phyloP scores from a whole-genome alignment of 2,797 vertebrate genomes.

The Bothrops alternatus region DNA sequence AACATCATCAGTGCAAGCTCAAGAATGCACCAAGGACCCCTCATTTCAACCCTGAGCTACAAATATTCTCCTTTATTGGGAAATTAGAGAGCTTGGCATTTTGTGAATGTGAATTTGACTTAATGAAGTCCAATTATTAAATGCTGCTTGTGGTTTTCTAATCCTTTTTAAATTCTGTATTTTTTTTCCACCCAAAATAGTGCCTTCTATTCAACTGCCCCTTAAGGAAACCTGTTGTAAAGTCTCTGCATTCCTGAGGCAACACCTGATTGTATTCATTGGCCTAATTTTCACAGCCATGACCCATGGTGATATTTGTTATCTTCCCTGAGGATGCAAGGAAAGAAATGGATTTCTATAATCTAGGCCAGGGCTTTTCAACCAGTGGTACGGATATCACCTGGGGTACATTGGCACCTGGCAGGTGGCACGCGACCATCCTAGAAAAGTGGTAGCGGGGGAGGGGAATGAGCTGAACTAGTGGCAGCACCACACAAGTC shows the following conservation, averaged over 20 bases:
- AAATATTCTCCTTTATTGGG: neutral
- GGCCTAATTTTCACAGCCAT: neutral
- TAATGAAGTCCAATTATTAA: neutral
- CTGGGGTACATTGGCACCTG: no score
- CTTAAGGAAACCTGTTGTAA: neutral
- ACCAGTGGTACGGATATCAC: no score
- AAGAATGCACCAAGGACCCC: neutral
- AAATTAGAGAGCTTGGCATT: neutral
- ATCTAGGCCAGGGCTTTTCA: no score
- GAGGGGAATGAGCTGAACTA: no score
- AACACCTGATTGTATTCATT: neutral
- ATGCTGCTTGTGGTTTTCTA: neutral
- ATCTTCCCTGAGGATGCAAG: neutral
- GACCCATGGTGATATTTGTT: neutral
- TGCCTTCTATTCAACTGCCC: neutral
- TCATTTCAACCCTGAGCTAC: neutral
- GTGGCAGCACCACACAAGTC: no score
- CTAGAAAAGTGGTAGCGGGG: no score
- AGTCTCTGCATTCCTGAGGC: neutral
- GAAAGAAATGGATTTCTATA: neutral
- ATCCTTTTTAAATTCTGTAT: neutral
- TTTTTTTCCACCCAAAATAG: neutral
- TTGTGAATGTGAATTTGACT: neutral
- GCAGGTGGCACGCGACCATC: no score
- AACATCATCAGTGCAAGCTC: neutral